Evolutionary conservation across 2,888 invertebrate genomes (phyloP).

Genomic region (Crematogaster levior): DNA sequence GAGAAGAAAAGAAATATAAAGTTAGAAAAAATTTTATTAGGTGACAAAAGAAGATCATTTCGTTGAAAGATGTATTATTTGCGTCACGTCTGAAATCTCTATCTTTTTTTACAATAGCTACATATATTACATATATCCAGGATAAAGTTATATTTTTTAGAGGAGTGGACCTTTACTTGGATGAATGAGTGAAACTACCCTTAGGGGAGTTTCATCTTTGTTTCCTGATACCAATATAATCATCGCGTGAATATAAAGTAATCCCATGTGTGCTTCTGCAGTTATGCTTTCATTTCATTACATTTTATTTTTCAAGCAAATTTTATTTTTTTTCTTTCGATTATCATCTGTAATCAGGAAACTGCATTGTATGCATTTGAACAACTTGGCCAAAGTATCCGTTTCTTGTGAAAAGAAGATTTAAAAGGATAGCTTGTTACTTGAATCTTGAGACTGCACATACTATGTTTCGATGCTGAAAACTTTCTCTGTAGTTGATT

Average conservation of each 20-base stretch:
- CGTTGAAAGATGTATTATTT: neutral
- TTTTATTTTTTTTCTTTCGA: neutral
- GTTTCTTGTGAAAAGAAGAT: neutral
- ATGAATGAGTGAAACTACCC: neutral
- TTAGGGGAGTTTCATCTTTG: neutral
- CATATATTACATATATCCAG: conserved; percentile 13
- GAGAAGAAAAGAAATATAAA: neutral
- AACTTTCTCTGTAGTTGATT: conserved; percentile 15
- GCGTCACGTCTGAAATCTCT: conserved; percentile 4
- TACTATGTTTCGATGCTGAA: neutral
- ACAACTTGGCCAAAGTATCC: neutral
- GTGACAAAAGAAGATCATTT: conserved; percentile 6
- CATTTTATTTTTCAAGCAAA: neutral
- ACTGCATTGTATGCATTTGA: neutral
- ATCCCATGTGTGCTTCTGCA: too few relatives aligned
- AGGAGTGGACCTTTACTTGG: neutral
- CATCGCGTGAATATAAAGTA: neutral
- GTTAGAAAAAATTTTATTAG: neutral
- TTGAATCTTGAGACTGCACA: neutral
- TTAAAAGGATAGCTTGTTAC: conserved; percentile 1
- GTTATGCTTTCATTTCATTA: neutral
- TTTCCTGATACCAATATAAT: neutral
- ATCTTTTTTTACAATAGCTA: neutral
- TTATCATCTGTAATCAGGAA: neutral
- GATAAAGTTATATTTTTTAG: conserved; percentile 15